Base-by-base conservation (phyloP, 2,797 vertebrate species). In the Chrysolophus pictus region DNA sequence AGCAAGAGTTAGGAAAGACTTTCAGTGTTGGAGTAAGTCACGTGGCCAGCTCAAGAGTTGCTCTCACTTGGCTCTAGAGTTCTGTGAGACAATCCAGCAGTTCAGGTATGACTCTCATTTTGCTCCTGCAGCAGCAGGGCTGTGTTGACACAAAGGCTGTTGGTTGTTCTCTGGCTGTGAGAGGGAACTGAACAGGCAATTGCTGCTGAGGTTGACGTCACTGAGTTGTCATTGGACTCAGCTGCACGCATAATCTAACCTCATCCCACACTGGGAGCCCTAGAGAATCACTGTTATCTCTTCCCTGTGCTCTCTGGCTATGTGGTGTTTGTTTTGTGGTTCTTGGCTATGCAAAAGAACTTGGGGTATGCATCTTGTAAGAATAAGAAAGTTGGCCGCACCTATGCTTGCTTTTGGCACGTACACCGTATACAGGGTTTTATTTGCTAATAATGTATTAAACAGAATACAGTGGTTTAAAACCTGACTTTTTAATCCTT, bases 391-490 rank as follows among this genome's bases (percentile, higher is more conserved):
- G 76, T 88, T 96, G 94, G 93, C 95, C 0, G 11, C 85, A 93
- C 91, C 90, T 93, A 93, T 92, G 77, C 91, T 95, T 91, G 74
- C 73, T 95, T 88, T 91, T 95, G 96, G 93, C 92, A 69, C 75
- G 77, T 79, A 56, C 46, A 84, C 42, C 10, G 42, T 72, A 95
- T 91, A 92, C 80, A 94, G 88, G 55, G 71, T 84, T 92, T 95
- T 42, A 79, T 96, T 95, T 95, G 83, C 83, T 90, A 93, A 68
- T 93, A 91, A 88, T 95, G 79, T 56, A 87, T 95, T 95, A 93
- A 96, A 87, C 92, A 95, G 91, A 95, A 92, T 78, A 78, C 41
- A 85, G 85, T 84, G 88, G 94, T 91, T 87, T 90, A 74, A 95
- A 94, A 83, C 81, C 90, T 88, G 65, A 41, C 23, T 55, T 69